A percentile compares a stretch with the other conserved stretches of the same genome.
Conservation (phyloP, 2,888 invertebrate species). For the Drosophila limbata region DNA sequence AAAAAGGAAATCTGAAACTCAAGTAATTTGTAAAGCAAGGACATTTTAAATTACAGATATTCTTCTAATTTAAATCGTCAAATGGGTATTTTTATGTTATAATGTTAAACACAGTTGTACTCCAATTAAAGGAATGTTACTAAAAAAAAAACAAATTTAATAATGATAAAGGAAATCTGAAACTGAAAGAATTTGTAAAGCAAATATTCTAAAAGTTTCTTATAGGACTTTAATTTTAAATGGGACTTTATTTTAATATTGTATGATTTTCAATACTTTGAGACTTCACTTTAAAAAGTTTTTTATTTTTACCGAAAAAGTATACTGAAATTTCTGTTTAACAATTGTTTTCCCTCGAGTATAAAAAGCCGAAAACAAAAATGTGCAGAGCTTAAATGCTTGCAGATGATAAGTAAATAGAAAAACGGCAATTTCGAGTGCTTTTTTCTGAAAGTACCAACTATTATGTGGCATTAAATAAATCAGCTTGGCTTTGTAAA, state of each 20-base stretch:
- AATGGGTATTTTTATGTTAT: background rate
- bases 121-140: too few species aligned
- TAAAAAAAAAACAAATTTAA: background rate
- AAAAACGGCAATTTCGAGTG: background rate
- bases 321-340: background rate
- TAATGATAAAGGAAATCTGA: background rate
- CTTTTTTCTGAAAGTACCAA: background rate
- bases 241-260: background rate
- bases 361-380: background rate
- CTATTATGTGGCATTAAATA: slow-evolving; percentile 22
- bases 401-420: background rate
- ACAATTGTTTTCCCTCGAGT: background rate
- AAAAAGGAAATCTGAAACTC: background rate
- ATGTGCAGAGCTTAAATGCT: background rate
- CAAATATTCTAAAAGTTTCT: background rate
- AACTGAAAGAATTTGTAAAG: background rate
- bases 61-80: background rate
- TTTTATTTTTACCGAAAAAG: too few species aligned
- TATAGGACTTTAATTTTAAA: background rate
- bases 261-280: background rate
- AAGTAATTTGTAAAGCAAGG: background rate
- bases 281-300: background rate
- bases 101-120: background rate
- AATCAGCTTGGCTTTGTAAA: slow-evolving; percentile 23
- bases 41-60: background rate